Evolutionary conservation across 2,888 invertebrate genomes (phyloP), one percentile per base, ranked within the genome.

Genomic region (Biston stratarius): DNA sequence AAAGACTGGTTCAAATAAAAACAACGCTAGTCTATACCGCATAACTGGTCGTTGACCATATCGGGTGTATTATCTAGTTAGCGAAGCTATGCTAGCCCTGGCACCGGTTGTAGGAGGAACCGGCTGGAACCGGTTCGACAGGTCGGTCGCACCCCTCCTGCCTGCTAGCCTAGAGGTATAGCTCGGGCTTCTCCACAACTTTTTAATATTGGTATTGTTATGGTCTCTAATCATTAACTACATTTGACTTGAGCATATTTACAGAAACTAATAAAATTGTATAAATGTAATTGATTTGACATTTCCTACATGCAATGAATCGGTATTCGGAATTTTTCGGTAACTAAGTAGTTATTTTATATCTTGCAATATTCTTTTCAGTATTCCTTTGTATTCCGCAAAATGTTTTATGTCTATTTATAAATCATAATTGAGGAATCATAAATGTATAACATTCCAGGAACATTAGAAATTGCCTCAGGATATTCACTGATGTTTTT

Each of bases 31-130:
- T 63, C 67, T 67, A 67, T 68, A 73, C 69, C 67, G 65, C 69
- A 76, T 74, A 74, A 73, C 71, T 72, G 69, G 75, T 79, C 77
- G 74, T 71, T 69, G 78, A 75, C 77, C 73, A 77, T 84, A 85
- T 74, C 71, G 52, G 58, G 68, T 79, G 80, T 83, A 76, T 84
- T 88, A 90, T 90, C 88, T 87, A 87, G 86, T 89, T 90, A 87
- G 84, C 77, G 71, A 76, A 79, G 75, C 76, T 82, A 82, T 79
- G 82, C 80, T 77, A 73, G 80, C 77, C 84, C 38, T 10, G 67
- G 58, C 83, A 84, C 82, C 77, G 78, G 82, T 80, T 72, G 71
- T 74, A 73, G 75, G 72, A 75, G 74, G 74, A 78, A 76, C 68
- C 72, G 71, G 53, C 49, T 44, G 61, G 61, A 59, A 73, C 62